Evolutionary conservation across 2,888 invertebrate species (phyloP).

Genomic region (Leucoma salicis): DNA sequence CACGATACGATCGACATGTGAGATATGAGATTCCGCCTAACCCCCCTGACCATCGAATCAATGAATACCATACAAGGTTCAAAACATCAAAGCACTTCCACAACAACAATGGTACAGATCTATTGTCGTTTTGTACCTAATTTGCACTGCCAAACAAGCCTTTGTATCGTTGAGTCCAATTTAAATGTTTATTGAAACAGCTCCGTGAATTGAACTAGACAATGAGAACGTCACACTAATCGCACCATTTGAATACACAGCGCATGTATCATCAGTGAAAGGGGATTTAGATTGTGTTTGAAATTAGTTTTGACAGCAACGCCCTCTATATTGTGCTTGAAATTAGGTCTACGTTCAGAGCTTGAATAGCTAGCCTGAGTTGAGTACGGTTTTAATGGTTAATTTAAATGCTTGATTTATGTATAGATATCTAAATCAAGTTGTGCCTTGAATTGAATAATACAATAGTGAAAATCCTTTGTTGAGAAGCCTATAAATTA

Average conservation of each 20-base stretch:
- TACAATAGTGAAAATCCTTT: too few relatives aligned
- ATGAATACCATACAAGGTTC: neutral
- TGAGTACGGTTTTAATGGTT: slow-evolving; percentile 15
- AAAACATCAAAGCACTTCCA: slow-evolving; percentile 2
- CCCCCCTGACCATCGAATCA: neutral
- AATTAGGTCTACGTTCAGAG: slow-evolving; percentile 10
- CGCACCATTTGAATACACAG: slow-evolving; percentile 34
- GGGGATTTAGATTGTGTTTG: slow-evolving; percentile 19
- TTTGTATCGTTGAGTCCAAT: slow-evolving; percentile 27
- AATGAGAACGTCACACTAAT: slow-evolving; percentile 31
- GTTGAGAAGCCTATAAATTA: too few relatives aligned
- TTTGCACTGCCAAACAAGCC: slow-evolving; percentile 24
- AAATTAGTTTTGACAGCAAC: slow-evolving; percentile 12
- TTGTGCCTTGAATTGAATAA: too few relatives aligned
- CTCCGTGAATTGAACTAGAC: slow-evolving; percentile 22
- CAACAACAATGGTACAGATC: slow-evolving; percentile 5
- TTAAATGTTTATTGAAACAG: slow-evolving; percentile 35
- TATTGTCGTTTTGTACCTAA: slow-evolving; percentile 28
- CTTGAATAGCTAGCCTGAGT: slow-evolving; percentile 18
- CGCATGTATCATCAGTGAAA: slow-evolving; percentile 18
- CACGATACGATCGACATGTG: too few relatives aligned
- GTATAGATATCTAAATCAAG: too few relatives aligned
- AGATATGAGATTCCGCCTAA: too few relatives aligned
- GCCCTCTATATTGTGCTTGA: slow-evolving; percentile 8
- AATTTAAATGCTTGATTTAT: too few relatives aligned